Evolutionary conservation across 2,113 vertebrate species (phyloP).

Genomic region (Crotalus horridus): DNA sequence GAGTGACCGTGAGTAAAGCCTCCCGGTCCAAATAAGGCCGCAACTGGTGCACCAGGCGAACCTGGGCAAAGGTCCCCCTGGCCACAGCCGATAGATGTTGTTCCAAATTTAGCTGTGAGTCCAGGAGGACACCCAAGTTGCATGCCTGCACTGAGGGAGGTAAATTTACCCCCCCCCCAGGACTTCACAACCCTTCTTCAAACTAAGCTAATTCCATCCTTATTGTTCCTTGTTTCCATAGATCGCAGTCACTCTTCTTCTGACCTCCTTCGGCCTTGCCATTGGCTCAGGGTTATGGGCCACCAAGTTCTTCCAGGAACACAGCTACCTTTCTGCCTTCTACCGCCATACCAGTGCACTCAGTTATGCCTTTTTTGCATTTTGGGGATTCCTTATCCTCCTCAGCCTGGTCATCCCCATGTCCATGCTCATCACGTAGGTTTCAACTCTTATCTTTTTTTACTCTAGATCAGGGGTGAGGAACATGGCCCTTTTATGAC

Average conservation of each 20-base stretch:
- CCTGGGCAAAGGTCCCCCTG: too few relatives aligned
- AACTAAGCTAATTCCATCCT: not conserved
- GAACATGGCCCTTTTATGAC: not conserved
- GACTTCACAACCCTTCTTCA: not conserved
- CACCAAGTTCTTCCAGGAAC: slow-evolving; percentile 47
- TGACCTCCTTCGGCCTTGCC: not conserved
- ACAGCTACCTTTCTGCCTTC: slow-evolving; percentile 57
- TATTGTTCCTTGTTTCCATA: slow-evolving; percentile 9
- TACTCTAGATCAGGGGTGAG: not conserved
- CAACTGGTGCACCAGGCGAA: too few relatives aligned
- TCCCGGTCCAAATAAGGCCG: too few relatives aligned
- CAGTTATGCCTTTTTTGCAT: slow-evolving; percentile 78
- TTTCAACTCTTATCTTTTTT: not conserved
- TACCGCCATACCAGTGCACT: slow-evolving; percentile 31
- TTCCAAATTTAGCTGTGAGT: too few relatives aligned
- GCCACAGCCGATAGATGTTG: too few relatives aligned
- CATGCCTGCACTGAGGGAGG: too few relatives aligned
- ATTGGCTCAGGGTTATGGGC: slow-evolving; percentile 47
- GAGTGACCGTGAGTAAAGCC: too few relatives aligned
- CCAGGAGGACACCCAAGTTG: too few relatives aligned
- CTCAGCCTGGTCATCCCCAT: slow-evolving; percentile 87
- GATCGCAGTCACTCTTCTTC: slow-evolving; percentile 64
- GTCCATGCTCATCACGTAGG: slow-evolving; percentile 89
- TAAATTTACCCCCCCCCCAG: too few relatives aligned
- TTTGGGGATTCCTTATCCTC: slow-evolving; percentile 87